phyloP scores from a whole-genome alignment of 1,140 invertebrate genomes.

The Drosophila equinoxialis region DNA sequence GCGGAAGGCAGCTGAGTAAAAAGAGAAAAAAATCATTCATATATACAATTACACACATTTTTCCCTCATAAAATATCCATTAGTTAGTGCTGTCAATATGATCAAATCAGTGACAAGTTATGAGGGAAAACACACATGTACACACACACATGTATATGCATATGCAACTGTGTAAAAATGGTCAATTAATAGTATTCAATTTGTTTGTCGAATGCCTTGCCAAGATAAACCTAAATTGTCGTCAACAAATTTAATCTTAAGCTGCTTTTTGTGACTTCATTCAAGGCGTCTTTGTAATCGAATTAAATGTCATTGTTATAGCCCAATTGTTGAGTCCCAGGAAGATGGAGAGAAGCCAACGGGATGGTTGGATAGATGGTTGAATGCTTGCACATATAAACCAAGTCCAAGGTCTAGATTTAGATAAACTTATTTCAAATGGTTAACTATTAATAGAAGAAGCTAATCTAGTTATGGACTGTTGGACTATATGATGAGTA shows the following conservation, averaged over 20 bases:
- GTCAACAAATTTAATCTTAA: conserved; percentile 44
- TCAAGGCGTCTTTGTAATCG: conserved; percentile 40
- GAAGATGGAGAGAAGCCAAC: background rate
- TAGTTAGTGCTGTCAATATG: background rate
- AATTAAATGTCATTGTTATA: conserved; percentile 73
- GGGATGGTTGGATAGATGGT: background rate
- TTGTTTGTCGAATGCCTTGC: conserved; percentile 33
- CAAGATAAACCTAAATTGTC: conserved; percentile 60
- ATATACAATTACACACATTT: background rate
- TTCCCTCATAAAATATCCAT: conserved; percentile 5
- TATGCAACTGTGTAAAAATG: conserved; percentile 22
- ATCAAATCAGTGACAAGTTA: conserved; percentile 25
- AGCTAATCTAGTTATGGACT: conserved; percentile 8
- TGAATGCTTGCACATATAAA: too few relatives aligned
- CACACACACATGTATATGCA: too few relatives aligned
- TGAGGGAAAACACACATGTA: background rate
- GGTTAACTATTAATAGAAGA: background rate
- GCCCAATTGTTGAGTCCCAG: conserved; percentile 45
- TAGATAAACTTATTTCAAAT: background rate
- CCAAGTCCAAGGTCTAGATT: background rate
- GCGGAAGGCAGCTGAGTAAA: conserved; percentile 53
- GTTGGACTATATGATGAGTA: background rate
- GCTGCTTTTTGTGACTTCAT: conserved; percentile 50
- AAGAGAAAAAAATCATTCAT: background rate
- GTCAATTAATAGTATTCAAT: conserved; percentile 58